Evolutionary conservation across 53 echinoderm and acorn worm species (phyloP).

Genomic region (Paracentrotus lividus): DNA sequence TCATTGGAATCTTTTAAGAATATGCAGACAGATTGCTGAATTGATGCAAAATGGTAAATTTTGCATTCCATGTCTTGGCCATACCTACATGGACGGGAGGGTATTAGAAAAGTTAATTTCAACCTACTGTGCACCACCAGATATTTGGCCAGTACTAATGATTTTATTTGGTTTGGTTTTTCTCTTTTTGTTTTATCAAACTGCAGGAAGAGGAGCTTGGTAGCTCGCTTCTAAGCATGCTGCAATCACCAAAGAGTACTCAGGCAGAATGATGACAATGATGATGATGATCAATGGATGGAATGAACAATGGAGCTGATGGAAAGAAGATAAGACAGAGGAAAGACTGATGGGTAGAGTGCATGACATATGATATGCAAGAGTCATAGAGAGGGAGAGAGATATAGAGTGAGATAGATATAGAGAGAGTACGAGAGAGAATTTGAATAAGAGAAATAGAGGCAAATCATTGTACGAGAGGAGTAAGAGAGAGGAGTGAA

Average conservation of each 20-base stretch:
- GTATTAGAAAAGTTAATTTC: too few relatives aligned
- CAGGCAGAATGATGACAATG: background rate
- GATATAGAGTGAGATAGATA: background rate
- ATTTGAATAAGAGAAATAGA: background rate
- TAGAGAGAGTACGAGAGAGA: background rate
- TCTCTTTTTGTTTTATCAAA: background rate
- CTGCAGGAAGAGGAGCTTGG: conserved; percentile 95
- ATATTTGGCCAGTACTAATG: too few relatives aligned
- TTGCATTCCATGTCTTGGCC: too few relatives aligned
- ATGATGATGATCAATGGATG: background rate
- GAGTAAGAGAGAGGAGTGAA: too few relatives aligned
- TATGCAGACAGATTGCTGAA: too few relatives aligned
- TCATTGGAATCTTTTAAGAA: too few relatives aligned
- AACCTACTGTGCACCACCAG: too few relatives aligned
- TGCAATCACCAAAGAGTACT: conserved; percentile 69
- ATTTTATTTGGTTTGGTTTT: background rate
- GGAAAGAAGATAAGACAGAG: background rate
- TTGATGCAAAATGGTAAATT: too few relatives aligned
- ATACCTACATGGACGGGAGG: too few relatives aligned
- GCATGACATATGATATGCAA: background rate
- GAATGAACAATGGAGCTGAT: background rate
- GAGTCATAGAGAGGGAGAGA: background rate
- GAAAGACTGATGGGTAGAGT: background rate
- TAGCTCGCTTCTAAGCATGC: conserved; percentile 87
- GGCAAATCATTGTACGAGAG: too few relatives aligned